Evolutionary conservation across 1,140 invertebrate genomes (phyloP).

Genomic region (Drosophila sp.): DNA sequence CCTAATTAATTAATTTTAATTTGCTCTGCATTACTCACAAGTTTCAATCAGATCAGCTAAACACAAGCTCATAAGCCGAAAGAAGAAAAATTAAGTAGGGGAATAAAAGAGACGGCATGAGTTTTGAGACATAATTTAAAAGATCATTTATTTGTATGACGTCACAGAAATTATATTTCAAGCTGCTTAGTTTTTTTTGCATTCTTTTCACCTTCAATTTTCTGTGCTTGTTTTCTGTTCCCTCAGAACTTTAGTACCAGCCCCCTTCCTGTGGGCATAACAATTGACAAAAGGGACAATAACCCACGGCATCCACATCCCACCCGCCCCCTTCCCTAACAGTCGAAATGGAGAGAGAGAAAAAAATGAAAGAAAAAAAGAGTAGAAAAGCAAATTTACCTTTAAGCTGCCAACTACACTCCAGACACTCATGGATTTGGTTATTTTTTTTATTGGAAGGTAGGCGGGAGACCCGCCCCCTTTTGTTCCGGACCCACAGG

Average conservation of each 20-base stretch:
- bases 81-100: too few species aligned
- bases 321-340: too few species aligned
- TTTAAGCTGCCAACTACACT: constrained; percentile 59
- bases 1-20: too few species aligned
- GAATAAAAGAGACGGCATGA: too few species aligned
- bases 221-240: too few species aligned
- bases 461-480: too few species aligned
- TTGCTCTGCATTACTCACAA: too few species aligned
- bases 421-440: constrained; percentile 23
- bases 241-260: not conserved
- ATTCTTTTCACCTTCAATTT: not conserved
- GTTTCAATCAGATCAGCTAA: too few species aligned
- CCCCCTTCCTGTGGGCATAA: constrained; percentile 17
- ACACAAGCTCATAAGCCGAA: too few species aligned
- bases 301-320: not conserved
- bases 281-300: constrained; percentile 51
- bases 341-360: not conserved
- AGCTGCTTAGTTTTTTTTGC: not conserved
- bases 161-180: too few species aligned
- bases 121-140: too few species aligned
- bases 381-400: constrained; percentile 63
- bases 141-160: too few species aligned
- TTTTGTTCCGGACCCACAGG: constrained; percentile 44
- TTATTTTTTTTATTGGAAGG: not conserved
- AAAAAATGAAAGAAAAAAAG: constrained; percentile 14